Conservation (phyloP, 2,888 invertebrate species). For the Tetropium fuscum region DNA sequence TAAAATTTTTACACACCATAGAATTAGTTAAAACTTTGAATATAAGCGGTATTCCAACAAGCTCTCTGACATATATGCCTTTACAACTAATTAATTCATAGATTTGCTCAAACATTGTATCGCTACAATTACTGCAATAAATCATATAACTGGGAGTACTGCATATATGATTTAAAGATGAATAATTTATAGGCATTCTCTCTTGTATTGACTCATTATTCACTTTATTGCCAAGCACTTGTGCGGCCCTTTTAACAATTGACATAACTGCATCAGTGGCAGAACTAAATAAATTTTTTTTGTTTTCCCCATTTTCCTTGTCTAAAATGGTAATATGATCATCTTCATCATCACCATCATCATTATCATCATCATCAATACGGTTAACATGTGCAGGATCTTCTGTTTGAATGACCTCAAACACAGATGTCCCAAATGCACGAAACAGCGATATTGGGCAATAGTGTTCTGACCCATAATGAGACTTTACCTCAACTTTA, state of each 20-base stretch:
- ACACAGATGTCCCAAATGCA: conserved; percentile 94
- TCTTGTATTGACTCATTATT: conserved; percentile 71
- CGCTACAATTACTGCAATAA: conserved; percentile 81
- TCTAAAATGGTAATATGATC: conserved; percentile 8
- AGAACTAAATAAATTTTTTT: conserved; percentile 84
- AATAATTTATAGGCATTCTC: conserved; percentile 65
- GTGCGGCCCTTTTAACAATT: conserved; percentile 92
- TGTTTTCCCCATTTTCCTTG: conserved; percentile 36
- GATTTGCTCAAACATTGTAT: conserved; percentile 76
- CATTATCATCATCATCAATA: conserved; percentile 76
- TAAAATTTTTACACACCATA: conserved; percentile 72
- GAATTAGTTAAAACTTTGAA: conserved; percentile 73
- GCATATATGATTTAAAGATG: conserved; percentile 68
- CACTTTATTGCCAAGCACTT: conserved; percentile 81
- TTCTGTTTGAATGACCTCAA: conserved; percentile 88
- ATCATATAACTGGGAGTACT: conserved; percentile 80
- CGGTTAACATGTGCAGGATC: conserved; percentile 75
- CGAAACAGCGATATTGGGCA: conserved; percentile 97
- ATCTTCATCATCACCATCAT: conserved; percentile 68
- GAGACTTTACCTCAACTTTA: conserved; percentile 91
- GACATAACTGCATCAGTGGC: conserved; percentile 92
- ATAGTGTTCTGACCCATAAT: conserved; percentile 97
- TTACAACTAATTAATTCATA: conserved; percentile 82
- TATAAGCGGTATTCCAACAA: conserved; percentile 74
- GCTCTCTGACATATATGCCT: conserved; percentile 70